Evolutionary conservation across 1,140 invertebrate genomes (phyloP), one percentile per base, ranked within the genome.

Genomic region (Schlechtendalia chinensis): DNA sequence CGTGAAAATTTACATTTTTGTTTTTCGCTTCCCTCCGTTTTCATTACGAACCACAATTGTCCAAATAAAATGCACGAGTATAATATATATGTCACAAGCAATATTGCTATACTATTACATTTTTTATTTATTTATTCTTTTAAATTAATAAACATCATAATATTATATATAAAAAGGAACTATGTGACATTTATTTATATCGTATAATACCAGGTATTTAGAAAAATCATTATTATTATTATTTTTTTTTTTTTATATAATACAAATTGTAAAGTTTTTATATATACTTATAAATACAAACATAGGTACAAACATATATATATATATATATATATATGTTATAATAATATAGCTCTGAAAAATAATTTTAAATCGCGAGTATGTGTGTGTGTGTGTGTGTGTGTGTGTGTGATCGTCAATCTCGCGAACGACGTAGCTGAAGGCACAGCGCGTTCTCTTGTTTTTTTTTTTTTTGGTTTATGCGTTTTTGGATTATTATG

Each of bases 211-310:
- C 22, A 50, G 56, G 24, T 77, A 77, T 77, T 69, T 79, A 79
- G 75, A 79, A 79, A 79, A 79, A 58, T 79, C 75, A 77, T 77
- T 47, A 50, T 77, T n/a, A 8, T 4, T 4, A 39, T 39, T 39
- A 39, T 4, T 39, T 39, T 39, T 39, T 39, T 39, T 39, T 39
- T 3, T 39, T 79, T 61, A 47, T 79, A 79, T 61, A 79, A 79
- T 79, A 79, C 75, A 79, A 79, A 79, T 79, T 79, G 39, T 79
- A 59, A 61, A 79, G 75, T 79, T 79, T 39, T 47, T 79, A 75
- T 79, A 79, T 79, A 79, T 79, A 79, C 75, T 79, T 79, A 79
- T 79, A 79, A 79, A 79, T 79, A 79, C 75, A 79, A 79, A 79
- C 39, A 79, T 79, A 79, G 75, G 58, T 79, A 79, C 75, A 79